Base-by-base conservation (phyloP, 2,888 invertebrate species). In the Leptura quadrifasciata region DNA sequence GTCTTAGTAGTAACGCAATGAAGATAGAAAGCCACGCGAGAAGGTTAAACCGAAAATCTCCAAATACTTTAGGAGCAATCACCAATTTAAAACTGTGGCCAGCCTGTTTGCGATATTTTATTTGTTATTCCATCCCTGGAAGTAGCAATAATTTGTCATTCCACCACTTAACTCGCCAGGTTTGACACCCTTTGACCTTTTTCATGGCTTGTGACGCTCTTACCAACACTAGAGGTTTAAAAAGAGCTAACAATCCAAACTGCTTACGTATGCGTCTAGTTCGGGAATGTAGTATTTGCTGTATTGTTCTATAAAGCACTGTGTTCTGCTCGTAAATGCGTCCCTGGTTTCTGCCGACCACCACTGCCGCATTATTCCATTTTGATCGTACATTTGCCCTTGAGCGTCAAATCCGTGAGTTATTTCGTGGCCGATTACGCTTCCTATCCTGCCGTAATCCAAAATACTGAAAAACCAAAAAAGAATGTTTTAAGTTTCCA, bases 381-480 rank as follows among this genome's bases (percentile, higher is more conserved):
- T 88, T 81, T 91, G 91, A 85, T 93, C 92, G 86, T 92, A 93
- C 4, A 79, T 76, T 68, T 80, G 84, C 1, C 90, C 90, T 35
- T 81, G 81, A 15, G 68, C 80, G 76, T 90, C 90, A 75, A 88
- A 90, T 18, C 90, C 91, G 80, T 92, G 92, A 0, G 91, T 91
- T 18, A 92, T 91, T 85, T 92, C 92, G 80, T 92, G 92, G 0
- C 92, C 92, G 31, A 92, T 91, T 1, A 92, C 90, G 12, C 90
- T 90, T 12, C 92, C 92, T 61, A 92, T 90, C 63, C 91, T 89
- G 10, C 91, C 91, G 81, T 91, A 92, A 82, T 92, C 91, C 84
- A 92, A 85, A 10, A 90, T 84, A 35, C 90, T 90, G 20, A 75
- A 82, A 79, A 52, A 24, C 12, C 12, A 54, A 60, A 39, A 74